Evolutionary conservation across 2,797 vertebrate species (phyloP), one percentile per base, ranked within the genome.

Genomic region (Cichlasoma orientale): DNA sequence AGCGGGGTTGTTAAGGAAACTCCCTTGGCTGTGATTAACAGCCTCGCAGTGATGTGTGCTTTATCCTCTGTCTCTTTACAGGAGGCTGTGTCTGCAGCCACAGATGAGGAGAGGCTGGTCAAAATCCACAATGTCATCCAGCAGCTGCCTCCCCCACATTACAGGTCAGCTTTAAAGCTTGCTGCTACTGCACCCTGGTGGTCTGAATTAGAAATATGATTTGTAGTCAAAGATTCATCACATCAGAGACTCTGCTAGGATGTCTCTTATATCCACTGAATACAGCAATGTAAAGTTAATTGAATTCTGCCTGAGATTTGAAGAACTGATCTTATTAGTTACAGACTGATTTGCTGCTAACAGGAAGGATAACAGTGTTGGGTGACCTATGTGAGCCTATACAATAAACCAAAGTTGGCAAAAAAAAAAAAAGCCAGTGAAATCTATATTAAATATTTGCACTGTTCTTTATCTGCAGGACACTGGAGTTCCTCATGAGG

Each of bases 81-180:
- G 98, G 98, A 99, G 41, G 98, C 98, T 0, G 98, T 99, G 84
- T 99, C 98, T 88, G 97, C 97, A 80, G 97, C 97, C 74, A 98
- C 98, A 1, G 98, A 99, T 63, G 98, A 99, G 83, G 98, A 99
- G 63, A 94, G 97, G 87, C 93, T 99, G 86, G 96, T 98, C 68
- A 99, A 98, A 94, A 98, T 99, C 87, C 97, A 99, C n/a, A 98
- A 99, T 71, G 98, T 98, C 92, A 99, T 99, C 88, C 98, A 99
- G 86, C 98, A 99, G 86, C 96, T 99, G 72, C 98, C 98, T 16
- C 98, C 98, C 4, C 98, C 98, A 21, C 98, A 99, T 92, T 99
- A 99, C 95, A 97, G 98, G 98, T 98, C 63, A 89, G 88, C 11
- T 50, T 71, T 38, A 4, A 59, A 63, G 88, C 90, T 85, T 88